A percentile compares a stretch with the other conserved stretches of the same genome.
phyloP scores from a whole-genome alignment of 1,140 invertebrate species.

The Telenomus remus region DNA sequence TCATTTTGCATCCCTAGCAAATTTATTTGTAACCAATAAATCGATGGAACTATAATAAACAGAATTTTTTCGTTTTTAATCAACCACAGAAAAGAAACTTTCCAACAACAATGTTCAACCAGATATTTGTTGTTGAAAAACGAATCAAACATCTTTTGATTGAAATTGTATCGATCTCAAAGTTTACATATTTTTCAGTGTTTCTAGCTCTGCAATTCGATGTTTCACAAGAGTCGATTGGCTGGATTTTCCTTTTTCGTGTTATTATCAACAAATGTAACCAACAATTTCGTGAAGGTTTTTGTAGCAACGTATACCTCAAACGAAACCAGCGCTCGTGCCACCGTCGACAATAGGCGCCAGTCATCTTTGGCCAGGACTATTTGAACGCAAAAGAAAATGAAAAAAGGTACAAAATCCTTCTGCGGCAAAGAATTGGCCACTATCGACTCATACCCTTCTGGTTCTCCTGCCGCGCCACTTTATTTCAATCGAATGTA shows the following conservation, averaged over 20 bases:
- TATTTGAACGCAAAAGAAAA: slow-evolving; percentile 45
- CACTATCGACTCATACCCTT: slow-evolving; percentile 32
- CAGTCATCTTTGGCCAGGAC: slow-evolving; percentile 44
- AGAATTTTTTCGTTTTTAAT: too few relatives aligned
- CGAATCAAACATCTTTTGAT: too few relatives aligned
- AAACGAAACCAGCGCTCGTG: slow-evolving; percentile 17
- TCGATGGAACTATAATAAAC: too few relatives aligned
- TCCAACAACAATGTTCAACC: neutral
- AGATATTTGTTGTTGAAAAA: too few relatives aligned
- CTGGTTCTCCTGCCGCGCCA: neutral
- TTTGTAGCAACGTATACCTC: too few relatives aligned
- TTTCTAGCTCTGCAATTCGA: slow-evolving; percentile 10
- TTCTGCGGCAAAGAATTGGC: slow-evolving; percentile 43
- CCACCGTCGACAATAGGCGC: slow-evolving; percentile 40
- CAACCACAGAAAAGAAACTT: too few relatives aligned
- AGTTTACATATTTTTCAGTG: slow-evolving; percentile 6
- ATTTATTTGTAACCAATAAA: too few relatives aligned
- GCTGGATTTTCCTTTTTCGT: too few relatives aligned
- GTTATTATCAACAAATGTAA: slow-evolving; percentile 21
- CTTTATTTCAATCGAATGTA: slow-evolving; percentile 56
- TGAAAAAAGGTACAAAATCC: slow-evolving; percentile 40
- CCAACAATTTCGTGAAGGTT: too few relatives aligned
- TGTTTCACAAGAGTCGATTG: neutral
- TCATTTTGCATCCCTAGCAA: too few relatives aligned
- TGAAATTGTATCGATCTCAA: too few relatives aligned